Evolutionary conservation across 2,113 vertebrate genomes (phyloP), one percentile per base, ranked within the genome.

Genomic region (Trichechus manatus): DNA sequence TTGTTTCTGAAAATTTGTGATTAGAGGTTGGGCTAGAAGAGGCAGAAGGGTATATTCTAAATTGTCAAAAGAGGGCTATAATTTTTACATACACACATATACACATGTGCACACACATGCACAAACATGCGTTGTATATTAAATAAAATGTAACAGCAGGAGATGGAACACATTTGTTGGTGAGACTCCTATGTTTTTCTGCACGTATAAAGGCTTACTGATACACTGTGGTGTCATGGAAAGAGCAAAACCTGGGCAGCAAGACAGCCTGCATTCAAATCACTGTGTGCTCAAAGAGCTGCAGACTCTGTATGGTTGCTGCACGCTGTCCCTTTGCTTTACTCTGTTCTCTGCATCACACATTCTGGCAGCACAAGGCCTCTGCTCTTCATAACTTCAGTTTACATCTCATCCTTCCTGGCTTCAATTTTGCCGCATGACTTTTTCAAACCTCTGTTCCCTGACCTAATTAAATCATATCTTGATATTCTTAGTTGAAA

Each of bases 151-250:
- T 1, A 61, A 79, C 36, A 31, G 56, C 53, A 20, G 17, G n/a
- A 0, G 23, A 78, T 17, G 36, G 36, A 44, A 9, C 27, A 59
- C 10, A 1, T 29, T 82, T 6, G 3, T 42, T 31, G 0, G n/a
- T 14, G 53, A 88, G 33, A 84, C n/a, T 20, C 44, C 9, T 3
- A 6, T 17, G 6, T 72, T 42, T 47, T 23, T 66, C 56, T 59
- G 23, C 1, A 0, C 42, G 23, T 9, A 15, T 25, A 33, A 50
- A 78, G 20, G 19, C 10, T 75, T 8, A 1, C 0, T 1, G 19
- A 44, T 0, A 29, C 5, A 19, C 7, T 19, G 10, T 4, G n/a
- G 1, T 6, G 11, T 4, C 2, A 17, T 3, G 1, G 25, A 17
- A 64, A 47, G 17, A 74, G 0, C 11, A 36, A 79, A 42, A 39